Evolutionary conservation across 2,113 vertebrate species (phyloP), one percentile per base, ranked within the genome.

Genomic region (Lepus americanus): DNA sequence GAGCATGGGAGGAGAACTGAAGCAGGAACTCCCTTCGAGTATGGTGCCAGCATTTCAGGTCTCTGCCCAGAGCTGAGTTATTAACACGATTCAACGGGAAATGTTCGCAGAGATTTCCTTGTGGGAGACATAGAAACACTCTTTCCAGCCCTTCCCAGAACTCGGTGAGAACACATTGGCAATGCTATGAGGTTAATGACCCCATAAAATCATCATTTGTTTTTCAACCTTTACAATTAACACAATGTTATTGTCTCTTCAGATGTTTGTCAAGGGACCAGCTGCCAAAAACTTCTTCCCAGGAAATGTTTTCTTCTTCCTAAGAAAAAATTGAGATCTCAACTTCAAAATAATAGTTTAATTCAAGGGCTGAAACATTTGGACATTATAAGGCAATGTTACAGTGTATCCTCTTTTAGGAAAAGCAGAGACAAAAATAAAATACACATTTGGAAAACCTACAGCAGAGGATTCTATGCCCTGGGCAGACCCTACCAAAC

Each of bases 171-270:
- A 83, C 64, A 70, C 51, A 88, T 55, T 7, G 11, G 88, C 69
- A 92, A 4, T 51, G 2, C 19, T 23, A 3, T 2, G 19, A 90
- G 63, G 78, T 87, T 94, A 90, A 90, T 14, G 10, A 77, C 74
- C 33, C 51, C 70, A 44, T 86, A 74, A 74, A 39, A 86, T 81
- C 51, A 70, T 92, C 16, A 83, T 33, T 72, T 0, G 25, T 61
- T 82, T 84, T 91, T 95, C 67, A 78, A 6, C 53, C 69, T 93
- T 90, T 74, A 81, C 92, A 92, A 88, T 86, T 44, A 3, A 6
- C 6, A 4, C 55, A 79, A 33, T 76, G 82, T 16, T 59, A 89
- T 85, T 90, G 53, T 27, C 61, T 95, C 90, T 81, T 80, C 2
- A 5, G 51, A 76, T 72, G 36, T 94, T 91, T 78, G 53, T 92